Percentiles rank a stretch among this genome's conserved stretches.
Conservation (phyloP, 1,140 invertebrate genomes). For the Dinothrombium tinctorium region DNA sequence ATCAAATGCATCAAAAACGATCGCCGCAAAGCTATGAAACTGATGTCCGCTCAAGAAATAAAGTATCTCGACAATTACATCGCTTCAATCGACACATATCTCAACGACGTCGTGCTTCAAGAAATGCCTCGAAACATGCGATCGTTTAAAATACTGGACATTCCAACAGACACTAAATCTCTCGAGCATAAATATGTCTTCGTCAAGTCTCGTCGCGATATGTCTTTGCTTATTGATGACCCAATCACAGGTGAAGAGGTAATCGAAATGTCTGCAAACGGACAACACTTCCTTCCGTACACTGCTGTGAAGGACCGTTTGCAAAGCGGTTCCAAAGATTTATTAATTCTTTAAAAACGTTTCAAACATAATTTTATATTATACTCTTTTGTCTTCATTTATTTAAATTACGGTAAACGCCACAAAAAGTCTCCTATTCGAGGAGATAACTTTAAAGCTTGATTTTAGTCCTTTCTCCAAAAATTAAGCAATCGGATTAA, state of each 20-base stretch:
- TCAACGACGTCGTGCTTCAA: conserved; percentile 5
- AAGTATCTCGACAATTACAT: conserved; percentile 13
- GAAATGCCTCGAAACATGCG: conserved; percentile 7
- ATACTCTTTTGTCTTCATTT: too few relatives aligned
- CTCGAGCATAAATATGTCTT: conserved; percentile 10
- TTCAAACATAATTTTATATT: too few relatives aligned
- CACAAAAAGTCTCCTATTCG: too few relatives aligned
- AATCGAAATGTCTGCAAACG: conserved; percentile 1
- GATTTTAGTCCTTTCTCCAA: too few relatives aligned
- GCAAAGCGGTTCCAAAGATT: too few relatives aligned
- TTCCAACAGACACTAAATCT: neutral
- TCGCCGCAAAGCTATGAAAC: conserved; percentile 1
- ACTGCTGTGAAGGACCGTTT: conserved; percentile 3
- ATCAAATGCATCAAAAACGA: too few relatives aligned
- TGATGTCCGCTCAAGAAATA: conserved; percentile 8
- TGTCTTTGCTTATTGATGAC: conserved; percentile 1
- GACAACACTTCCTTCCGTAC: conserved; percentile 9
- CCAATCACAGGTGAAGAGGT: conserved; percentile 1
- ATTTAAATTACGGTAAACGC: too few relatives aligned
- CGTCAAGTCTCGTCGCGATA: conserved; percentile 3
- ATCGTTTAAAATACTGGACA: conserved; percentile 4
- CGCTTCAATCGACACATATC: conserved; percentile 7
- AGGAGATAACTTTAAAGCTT: too few relatives aligned
- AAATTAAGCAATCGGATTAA: too few relatives aligned
- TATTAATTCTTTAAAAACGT: too few relatives aligned